Conservation (phyloP, 2,888 invertebrate genomes). For the Neuroscelio doddi region DNA sequence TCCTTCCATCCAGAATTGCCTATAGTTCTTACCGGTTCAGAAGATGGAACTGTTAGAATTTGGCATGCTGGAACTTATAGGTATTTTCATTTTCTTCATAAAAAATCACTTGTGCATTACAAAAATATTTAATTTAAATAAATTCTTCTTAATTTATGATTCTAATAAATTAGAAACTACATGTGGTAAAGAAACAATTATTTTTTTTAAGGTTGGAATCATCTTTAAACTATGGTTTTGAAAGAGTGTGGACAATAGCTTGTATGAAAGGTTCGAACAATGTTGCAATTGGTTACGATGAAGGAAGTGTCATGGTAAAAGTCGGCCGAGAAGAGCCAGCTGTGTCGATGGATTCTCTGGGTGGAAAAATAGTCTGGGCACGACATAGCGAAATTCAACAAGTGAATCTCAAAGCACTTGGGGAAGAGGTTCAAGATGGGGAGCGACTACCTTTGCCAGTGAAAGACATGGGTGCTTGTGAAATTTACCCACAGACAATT, state of each 20-base stretch:
- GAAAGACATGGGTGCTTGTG: constrained; percentile 99
- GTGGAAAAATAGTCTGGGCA: constrained; percentile 99
- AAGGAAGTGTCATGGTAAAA: constrained; percentile 96
- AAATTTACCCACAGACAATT: constrained; percentile 98
- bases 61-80: constrained; percentile 99
- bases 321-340: constrained; percentile 99
- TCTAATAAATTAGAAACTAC: no score
- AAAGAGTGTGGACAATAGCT: constrained; percentile 97
- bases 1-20: constrained; percentile 99
- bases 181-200: no score
- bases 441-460: constrained; percentile 87
- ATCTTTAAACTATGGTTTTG: constrained; percentile 97
- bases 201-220: constrained; percentile 84
- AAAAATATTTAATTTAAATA: no score
- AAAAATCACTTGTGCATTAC: no score
- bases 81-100: constrained; percentile 1
- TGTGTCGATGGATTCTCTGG: constrained; percentile 98
- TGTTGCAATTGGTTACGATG: constrained; percentile 97
- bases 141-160: neutral
- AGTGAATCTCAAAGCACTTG: constrained; percentile 90
- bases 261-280: constrained; percentile 95
- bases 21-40: constrained; percentile 96
- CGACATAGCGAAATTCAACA: constrained; percentile 99
- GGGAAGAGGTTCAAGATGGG: constrained; percentile 77
- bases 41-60: constrained; percentile 97